Conservation (phyloP, 1,140 invertebrate genomes). For the Anagrus nilaparvatae region DNA sequence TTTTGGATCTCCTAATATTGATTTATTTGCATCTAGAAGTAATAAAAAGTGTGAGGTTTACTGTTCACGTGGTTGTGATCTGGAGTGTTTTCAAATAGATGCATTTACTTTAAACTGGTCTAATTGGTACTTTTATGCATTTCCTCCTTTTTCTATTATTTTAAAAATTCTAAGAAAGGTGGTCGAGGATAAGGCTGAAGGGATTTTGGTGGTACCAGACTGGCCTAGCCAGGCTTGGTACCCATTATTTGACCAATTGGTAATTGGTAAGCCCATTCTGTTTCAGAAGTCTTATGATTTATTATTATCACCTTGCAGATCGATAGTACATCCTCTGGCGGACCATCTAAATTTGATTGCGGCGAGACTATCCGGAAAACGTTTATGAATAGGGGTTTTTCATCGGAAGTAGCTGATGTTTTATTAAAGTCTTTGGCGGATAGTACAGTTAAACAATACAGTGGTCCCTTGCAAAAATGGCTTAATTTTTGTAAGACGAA, state of each 20-base stretch:
- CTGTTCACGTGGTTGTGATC: background rate
- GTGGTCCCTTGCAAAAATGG: too few relatives aligned
- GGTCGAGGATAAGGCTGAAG: background rate
- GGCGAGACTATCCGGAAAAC: too few relatives aligned
- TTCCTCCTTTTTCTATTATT: conserved; percentile 4
- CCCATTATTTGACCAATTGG: background rate
- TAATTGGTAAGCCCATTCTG: background rate
- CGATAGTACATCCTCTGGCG: too few relatives aligned
- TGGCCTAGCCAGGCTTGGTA: conserved; percentile 4
- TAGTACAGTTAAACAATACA: too few relatives aligned
- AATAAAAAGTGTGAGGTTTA: conserved; percentile 3
- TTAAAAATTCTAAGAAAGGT: background rate
- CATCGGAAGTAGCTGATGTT: too few relatives aligned
- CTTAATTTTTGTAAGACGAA: too few relatives aligned
- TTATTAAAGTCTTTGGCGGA: too few relatives aligned
- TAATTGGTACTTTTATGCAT: conserved; percentile 1
- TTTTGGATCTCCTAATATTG: background rate
- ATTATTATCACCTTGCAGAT: conserved; percentile 9
- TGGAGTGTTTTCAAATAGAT: background rate
- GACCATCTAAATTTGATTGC: too few relatives aligned
- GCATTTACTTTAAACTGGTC: conserved; percentile 5
- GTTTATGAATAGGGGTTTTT: too few relatives aligned
- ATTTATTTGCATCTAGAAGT: background rate
- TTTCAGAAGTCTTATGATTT: background rate
- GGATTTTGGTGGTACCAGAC: background rate